Percentiles rank a stretch among this genome's conserved stretches.
These are phyloP conservation scores for Euplagia quadripunctaria DNA, from an alignment of 2,888 invertebrate species.

Conservation along the genomic window DNA sequence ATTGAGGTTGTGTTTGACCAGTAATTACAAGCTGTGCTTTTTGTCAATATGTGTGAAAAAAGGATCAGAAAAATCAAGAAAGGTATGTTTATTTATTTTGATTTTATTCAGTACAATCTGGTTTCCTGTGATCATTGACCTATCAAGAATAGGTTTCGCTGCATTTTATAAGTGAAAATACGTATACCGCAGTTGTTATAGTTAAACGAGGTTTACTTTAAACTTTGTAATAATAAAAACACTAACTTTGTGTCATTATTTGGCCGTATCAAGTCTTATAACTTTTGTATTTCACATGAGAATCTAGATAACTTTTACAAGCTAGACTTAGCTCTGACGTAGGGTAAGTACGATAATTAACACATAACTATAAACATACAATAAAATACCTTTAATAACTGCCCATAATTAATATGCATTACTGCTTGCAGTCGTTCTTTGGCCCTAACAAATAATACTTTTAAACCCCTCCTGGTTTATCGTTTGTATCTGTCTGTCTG, in stretches of 20 bases:
- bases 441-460: too few species aligned
- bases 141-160: not conserved
- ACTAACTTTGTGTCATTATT: not conserved
- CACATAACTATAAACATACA: too few species aligned
- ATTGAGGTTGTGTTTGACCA: slow-evolving; percentile 42
- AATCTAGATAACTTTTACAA: too few species aligned
- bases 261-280: fast-evolving
- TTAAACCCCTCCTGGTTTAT: too few species aligned
- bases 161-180: not conserved
- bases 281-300: not conserved
- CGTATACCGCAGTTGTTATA: not conserved
- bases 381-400: too few species aligned
- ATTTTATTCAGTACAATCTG: not conserved
- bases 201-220: not conserved
- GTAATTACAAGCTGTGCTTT: slow-evolving; percentile 63
- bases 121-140: not conserved
- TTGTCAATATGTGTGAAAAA: slow-evolving; percentile 75
- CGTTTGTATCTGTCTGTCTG: too few species aligned
- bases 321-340: too few species aligned
- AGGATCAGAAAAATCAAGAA: slow-evolving; percentile 71
- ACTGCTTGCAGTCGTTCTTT: too few species aligned
- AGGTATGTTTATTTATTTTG: slow-evolving; percentile 56
- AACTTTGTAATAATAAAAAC: not conserved
- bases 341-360: too few species aligned
- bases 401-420: too few species aligned